Evolutionary conservation across 2,888 invertebrate species (phyloP), one percentile per base, ranked within the genome.

Genomic region (Horisme vitalbata): DNA sequence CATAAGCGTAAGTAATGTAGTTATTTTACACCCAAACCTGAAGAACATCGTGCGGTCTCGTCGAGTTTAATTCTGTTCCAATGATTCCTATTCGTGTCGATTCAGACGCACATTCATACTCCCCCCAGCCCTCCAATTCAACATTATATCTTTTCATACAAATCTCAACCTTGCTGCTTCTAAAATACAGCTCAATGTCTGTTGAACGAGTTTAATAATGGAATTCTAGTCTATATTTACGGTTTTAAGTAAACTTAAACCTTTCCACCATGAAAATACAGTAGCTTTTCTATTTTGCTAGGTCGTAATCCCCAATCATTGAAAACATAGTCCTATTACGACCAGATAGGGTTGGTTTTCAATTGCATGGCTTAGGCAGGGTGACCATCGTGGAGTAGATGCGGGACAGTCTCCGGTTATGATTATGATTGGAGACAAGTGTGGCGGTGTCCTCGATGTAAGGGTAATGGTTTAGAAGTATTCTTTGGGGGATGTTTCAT

Each of bases 401-500:
- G 7, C n/a, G 21, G 21, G 32, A 36, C 36, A 41, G 26, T 32
- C 15, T 34, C 8, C 9, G 27, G 10, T 33, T 30, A 32, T 2
- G 11, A 20, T 31, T 18, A 26, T 26, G 11, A 11, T 11, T 26
- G 10, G 4, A 11, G 11, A 11, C 3, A 24, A 43, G 26, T 26
- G 41, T 41, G 52, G 45, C 20, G 45, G 48, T 20, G 23, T 15
- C 24, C 20, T 33, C 27, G 27, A 13, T 15, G 28, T 34, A 27
- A 18, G 26, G 21, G 32, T 5, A 48, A 47, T 45, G 45, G 51
- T 11, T 47, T 34, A 27, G 51, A 41, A 37, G 21, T 18, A 30
- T 38, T 41, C 39, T 49, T 39, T 7, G 24, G 9, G 39, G 51
- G 43, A 45, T 36, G 39, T 45, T 46, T 21, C 33, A 44, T 45